A percentile compares a stretch with the other conserved stretches of the same genome.
Conservation (phyloP, 2,113 vertebrate species). For the Eira barbara region DNA sequence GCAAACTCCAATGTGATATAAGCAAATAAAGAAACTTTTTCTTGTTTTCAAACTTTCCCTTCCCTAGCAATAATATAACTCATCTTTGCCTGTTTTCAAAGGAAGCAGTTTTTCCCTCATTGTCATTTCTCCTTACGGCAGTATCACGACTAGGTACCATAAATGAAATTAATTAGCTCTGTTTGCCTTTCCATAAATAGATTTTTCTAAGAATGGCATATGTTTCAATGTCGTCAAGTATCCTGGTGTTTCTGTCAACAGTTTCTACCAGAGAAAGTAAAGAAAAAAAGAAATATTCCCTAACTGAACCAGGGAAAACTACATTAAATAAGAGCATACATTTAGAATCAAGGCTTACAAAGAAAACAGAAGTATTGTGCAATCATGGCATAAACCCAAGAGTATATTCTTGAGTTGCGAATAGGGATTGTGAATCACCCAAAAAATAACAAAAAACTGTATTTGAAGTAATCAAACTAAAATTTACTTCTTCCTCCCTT, state of each 20-base stretch:
- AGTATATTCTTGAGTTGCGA: background rate
- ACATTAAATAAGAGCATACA: background rate
- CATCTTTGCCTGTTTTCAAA: background rate
- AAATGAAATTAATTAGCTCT: background rate
- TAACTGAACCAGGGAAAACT: background rate
- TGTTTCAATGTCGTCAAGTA: background rate
- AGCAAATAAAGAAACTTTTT: background rate
- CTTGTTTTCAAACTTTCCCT: background rate
- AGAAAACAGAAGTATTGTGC: background rate
- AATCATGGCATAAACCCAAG: background rate
- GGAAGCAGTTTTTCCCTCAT: background rate
- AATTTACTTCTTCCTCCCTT: background rate
- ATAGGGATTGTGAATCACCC: background rate
- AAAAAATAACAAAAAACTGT: background rate
- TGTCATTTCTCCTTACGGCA: background rate
- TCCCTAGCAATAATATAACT: background rate
- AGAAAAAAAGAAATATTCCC: background rate
- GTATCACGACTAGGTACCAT: background rate
- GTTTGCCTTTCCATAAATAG: background rate
- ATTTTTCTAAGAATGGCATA: slow-evolving; percentile 25
- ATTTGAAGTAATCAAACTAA: background rate
- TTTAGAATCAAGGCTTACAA: background rate
- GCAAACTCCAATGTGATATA: background rate
- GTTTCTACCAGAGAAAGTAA: slow-evolving; percentile 8
- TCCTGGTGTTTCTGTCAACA: background rate